Conservation (phyloP, 2,113 vertebrate genomes). For the Trichomycterus rosablanca region DNA sequence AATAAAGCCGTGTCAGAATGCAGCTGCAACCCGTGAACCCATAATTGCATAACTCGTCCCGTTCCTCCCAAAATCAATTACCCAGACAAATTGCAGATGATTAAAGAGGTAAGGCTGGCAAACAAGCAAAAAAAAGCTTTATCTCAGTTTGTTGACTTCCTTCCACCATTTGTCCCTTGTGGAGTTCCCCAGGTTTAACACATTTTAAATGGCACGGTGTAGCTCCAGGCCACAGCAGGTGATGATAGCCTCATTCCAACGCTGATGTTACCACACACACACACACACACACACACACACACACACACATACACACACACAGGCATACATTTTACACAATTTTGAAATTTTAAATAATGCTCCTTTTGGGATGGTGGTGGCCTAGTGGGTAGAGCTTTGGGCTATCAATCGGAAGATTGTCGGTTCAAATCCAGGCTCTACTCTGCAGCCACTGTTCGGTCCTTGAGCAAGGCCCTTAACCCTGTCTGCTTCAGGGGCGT, state of each 20-base stretch:
- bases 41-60: conserved; percentile 41
- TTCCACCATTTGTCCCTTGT: conserved; percentile 3
- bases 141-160: conserved; percentile 16
- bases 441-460: too few relatives aligned
- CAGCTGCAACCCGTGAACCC: conserved; percentile 43
- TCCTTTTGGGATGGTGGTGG: too few relatives aligned
- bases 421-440: too few relatives aligned
- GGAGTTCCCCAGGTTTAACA: not conserved
- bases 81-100: conserved; percentile 34
- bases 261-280: conserved; percentile 3
- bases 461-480: too few relatives aligned
- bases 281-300: conserved; percentile 7
- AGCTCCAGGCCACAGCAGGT: conserved; percentile 26
- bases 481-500: too few relatives aligned
- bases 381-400: too few relatives aligned
- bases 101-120: conserved; percentile 33
- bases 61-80: conserved; percentile 41
- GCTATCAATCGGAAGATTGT: too few relatives aligned
- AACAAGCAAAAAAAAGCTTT: conserved; percentile 20
- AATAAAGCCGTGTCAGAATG: conserved; percentile 40
- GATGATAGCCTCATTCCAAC: conserved; percentile 15
- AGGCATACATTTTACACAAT: too few relatives aligned
- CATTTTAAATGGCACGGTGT: conserved; percentile 2
- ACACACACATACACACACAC: not conserved
- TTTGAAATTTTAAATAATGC: too few relatives aligned